Conservation (phyloP, 2,113 vertebrate genomes). For the Narcine bancroftii region DNA sequence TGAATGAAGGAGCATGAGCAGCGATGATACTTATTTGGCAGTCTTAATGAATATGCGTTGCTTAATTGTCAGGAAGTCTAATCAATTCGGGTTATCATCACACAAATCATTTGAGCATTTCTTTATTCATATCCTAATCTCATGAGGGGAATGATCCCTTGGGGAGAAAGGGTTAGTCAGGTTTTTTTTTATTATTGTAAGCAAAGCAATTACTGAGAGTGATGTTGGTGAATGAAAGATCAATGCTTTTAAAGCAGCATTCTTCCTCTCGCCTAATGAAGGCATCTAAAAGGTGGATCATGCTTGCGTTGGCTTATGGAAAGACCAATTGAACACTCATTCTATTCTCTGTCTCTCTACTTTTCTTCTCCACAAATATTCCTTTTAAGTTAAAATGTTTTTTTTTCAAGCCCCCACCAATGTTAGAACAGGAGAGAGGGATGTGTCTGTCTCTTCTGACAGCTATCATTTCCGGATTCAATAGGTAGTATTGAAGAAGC, state of each 20-base stretch:
- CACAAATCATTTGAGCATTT: background rate
- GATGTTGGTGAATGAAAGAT: background rate
- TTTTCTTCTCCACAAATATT: too few species aligned
- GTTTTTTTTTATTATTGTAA: background rate
- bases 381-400: too few species aligned
- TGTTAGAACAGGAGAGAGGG: too few species aligned
- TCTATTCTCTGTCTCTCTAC: too few species aligned
- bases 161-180: background rate
- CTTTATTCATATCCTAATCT: background rate
- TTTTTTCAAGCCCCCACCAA: too few species aligned
- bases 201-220: background rate
- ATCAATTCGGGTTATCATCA: constrained; percentile 16
- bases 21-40: constrained; percentile 15
- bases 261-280: background rate
- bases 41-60: background rate
- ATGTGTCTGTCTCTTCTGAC: too few species aligned
- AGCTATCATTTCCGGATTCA: too few species aligned
- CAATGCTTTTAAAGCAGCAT: background rate
- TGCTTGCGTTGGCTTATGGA: too few species aligned
- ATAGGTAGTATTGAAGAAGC: too few species aligned
- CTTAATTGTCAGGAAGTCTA: constrained; percentile 5
- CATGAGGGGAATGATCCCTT: background rate
- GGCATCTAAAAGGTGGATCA: background rate
- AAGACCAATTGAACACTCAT: too few species aligned
- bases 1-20: background rate